Evolutionary conservation across 2,888 invertebrate species (phyloP).

Genomic region (Drosophila nigricruria): DNA sequence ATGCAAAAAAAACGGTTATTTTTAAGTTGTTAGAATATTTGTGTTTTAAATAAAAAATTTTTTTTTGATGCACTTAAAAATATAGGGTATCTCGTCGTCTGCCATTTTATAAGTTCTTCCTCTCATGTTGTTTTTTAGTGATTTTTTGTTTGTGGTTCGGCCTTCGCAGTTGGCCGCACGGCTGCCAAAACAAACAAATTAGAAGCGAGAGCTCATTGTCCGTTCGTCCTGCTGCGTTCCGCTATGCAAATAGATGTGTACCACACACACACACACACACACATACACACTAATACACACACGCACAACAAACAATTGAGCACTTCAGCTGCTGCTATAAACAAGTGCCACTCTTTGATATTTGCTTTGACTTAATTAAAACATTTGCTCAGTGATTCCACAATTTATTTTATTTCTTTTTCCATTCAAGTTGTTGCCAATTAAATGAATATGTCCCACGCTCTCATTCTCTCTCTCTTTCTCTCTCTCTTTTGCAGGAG

Average conservation of each 20-base stretch:
- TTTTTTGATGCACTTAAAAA: background rate
- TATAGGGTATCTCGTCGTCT: background rate
- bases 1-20: too few relatives aligned
- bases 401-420: constrained; percentile 24
- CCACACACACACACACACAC: constrained; percentile 44
- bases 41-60: too few relatives aligned
- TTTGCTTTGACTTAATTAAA: constrained; percentile 83
- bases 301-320: constrained; percentile 60
- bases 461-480: background rate
- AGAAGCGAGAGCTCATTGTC: constrained; percentile 62
- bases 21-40: too few relatives aligned
- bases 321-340: constrained; percentile 62
- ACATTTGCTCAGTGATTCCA: constrained; percentile 74
- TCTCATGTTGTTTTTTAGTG: constrained; percentile 2
- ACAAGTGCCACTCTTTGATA: constrained; percentile 74
- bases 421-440: constrained; percentile 56
- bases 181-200: constrained; percentile 74
- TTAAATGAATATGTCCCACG: constrained; percentile 48
- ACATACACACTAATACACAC: constrained; percentile 21
- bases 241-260: constrained; percentile 71
- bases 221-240: constrained; percentile 50
- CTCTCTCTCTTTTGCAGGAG: constrained; percentile 68
- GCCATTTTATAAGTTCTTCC: too few relatives aligned
- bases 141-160: constrained; percentile 30
- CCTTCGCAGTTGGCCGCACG: constrained; percentile 51